Evolutionary conservation across 2,797 vertebrate genomes (phyloP).

Genomic region (Pygocentrus nattereri): DNA sequence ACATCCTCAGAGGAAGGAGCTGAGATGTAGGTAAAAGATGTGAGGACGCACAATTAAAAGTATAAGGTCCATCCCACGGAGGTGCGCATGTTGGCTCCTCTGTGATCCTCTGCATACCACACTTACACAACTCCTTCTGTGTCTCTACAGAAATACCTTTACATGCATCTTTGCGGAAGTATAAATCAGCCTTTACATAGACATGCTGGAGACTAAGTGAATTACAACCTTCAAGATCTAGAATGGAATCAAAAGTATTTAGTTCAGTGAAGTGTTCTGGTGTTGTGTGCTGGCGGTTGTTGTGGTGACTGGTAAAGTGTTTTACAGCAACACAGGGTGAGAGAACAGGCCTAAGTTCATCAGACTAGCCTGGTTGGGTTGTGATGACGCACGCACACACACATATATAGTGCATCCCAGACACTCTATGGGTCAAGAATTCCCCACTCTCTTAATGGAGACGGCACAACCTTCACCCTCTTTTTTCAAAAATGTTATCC

Average conservation of each 20-base stretch:
- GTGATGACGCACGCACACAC: not conserved
- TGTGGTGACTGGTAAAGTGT: not conserved
- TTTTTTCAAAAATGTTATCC: slow-evolving; percentile 29
- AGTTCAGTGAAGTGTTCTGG: not conserved
- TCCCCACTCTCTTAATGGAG: slow-evolving; percentile 44
- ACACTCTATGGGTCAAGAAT: slow-evolving; percentile 35
- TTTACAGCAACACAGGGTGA: not conserved
- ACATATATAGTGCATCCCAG: slow-evolving; percentile 14
- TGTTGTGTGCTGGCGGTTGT: not conserved
- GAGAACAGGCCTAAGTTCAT: slow-evolving; percentile 24
- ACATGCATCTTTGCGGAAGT: too few species aligned
- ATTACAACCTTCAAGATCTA: too few species aligned
- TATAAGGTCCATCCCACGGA: not conserved
- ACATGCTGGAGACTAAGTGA: not conserved
- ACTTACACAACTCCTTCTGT: not conserved
- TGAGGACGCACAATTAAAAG: too few species aligned
- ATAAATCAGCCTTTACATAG: not conserved
- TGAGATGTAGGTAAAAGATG: too few species aligned
- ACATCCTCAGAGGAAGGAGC: too few species aligned
- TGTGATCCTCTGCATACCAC: not conserved
- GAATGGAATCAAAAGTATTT: not conserved
- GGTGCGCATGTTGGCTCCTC: not conserved
- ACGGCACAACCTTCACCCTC: slow-evolving; percentile 32
- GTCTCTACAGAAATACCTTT: too few species aligned
- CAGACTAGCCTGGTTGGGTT: slow-evolving; percentile 52